Base-by-base conservation (phyloP, 2,113 vertebrate genomes). In the Thomomys bottae region DNA sequence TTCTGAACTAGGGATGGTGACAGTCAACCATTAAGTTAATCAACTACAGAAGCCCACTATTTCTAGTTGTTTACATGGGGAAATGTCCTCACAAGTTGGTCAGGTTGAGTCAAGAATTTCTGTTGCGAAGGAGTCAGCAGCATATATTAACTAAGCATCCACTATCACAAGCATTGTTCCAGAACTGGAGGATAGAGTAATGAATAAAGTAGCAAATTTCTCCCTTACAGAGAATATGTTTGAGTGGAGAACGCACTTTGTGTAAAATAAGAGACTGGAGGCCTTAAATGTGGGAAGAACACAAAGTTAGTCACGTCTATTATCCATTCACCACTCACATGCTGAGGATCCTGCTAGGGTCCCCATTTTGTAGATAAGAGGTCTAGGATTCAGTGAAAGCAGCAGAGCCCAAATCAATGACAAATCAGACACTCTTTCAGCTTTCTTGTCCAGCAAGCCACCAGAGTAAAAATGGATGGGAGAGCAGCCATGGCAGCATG, bases 61-160 rank as follows among this genome's bases (percentile, higher is more conserved):
- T 67, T 91, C 88, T 66, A 61, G 5, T 17, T 83, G 40, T 66
- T n/a, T 34, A 72, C 81, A 77, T 82, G 84, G 78, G 63, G 4
- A 64, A 15, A 40, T 75, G 36, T 81, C 70, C 49, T 95, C 66
- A 71, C 18, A 79, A 67, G 32, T 42, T 77, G 71, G 57, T 15
- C 34, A 88, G 67, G 40, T 26, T 49, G 64, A 80, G 12, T 73
- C 84, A 89, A 63, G 70, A 42, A 17, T 94, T 96, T 94, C 84
- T 49, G 38, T 38, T 38, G 6, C 68, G 83, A 42, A 86, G 30
- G 67, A 70, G 17, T 34, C 3, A 54, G 40, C 66, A 78, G 49
- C 9, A 63, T 36, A 28, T 80, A 40, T 87, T 73, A 84, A 59
- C 15, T 92, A 67, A 78, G 23, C 20, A 79, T 32, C 30, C 34